A percentile compares a stretch with the other conserved stretches of the same genome.
These are phyloP conservation scores for Drosophila mayaguana DNA, from an alignment of 2,888 invertebrate species.

Conservation along the genomic window DNA sequence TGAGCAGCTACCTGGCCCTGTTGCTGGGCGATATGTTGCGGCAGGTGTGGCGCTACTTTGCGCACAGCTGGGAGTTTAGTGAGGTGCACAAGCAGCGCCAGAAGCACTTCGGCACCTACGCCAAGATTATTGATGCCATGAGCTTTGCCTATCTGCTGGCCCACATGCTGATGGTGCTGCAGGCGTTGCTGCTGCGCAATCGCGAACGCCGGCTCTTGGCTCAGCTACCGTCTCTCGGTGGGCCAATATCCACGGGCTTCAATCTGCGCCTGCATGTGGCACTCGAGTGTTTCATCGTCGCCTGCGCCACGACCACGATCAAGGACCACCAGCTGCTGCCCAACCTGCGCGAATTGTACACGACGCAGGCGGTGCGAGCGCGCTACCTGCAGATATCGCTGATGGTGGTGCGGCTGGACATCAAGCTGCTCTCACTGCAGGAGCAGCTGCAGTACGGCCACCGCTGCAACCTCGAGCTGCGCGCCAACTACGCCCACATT, in stretches of 20 bases:
- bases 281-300: constrained; percentile 36
- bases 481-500: constrained; percentile 52
- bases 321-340: background rate
- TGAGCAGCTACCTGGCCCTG: constrained; percentile 40
- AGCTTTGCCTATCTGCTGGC: constrained; percentile 47
- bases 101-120: background rate
- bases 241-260: background rate
- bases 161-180: constrained; percentile 45
- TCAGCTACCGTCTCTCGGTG: constrained; percentile 32
- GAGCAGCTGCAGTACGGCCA: constrained; percentile 5
- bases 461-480: constrained; percentile 16
- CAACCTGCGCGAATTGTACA: constrained; percentile 34
- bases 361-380: constrained; percentile 55
- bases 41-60: constrained; percentile 26
- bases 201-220: constrained; percentile 37
- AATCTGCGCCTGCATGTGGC: constrained; percentile 21
- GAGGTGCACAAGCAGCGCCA: background rate
- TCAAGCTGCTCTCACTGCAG: constrained; percentile 43
- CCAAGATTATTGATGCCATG: constrained; percentile 31
- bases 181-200: constrained; percentile 45
- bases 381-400: constrained; percentile 63
- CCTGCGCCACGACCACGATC: background rate
- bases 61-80: background rate
- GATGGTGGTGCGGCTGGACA: constrained; percentile 62
- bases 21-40: constrained; percentile 29